phyloP scores from a whole-genome alignment of 2,888 invertebrate species.

The Epirrhoe tristata region DNA sequence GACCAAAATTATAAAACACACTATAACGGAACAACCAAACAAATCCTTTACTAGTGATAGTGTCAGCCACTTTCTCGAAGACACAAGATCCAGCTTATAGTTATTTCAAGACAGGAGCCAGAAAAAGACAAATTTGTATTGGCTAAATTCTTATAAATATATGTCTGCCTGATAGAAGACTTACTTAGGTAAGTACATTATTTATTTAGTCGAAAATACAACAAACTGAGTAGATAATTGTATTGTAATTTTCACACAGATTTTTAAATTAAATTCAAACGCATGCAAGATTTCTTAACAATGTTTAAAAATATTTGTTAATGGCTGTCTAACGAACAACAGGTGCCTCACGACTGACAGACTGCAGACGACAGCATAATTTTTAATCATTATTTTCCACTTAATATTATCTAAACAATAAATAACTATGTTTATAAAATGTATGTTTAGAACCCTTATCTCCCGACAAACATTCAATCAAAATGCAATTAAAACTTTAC shows the following conservation, averaged over 20 bases:
- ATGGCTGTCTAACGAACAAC: constrained; percentile 56
- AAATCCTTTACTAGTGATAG: too few relatives aligned
- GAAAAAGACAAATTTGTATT: too few relatives aligned
- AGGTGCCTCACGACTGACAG: constrained; percentile 56
- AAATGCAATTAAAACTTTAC: constrained; percentile 58
- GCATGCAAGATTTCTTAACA: constrained; percentile 5
- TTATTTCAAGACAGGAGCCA: too few relatives aligned
- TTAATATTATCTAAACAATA: constrained; percentile 41
- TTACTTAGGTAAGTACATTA: too few relatives aligned
- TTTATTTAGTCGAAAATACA: too few relatives aligned
- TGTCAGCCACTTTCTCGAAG: too few relatives aligned
- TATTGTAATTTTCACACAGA: not conserved
- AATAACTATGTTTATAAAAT: constrained; percentile 39
- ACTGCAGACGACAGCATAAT: constrained; percentile 17
- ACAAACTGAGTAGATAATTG: too few relatives aligned
- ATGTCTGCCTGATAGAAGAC: too few relatives aligned
- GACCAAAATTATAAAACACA: too few relatives aligned
- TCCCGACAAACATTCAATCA: constrained; percentile 61
- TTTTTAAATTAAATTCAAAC: not conserved
- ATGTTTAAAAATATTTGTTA: constrained; percentile 57
- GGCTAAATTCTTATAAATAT: too few relatives aligned
- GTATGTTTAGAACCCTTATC: constrained; percentile 40
- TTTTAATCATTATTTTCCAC: constrained; percentile 39
- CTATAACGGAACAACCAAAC: too few relatives aligned
- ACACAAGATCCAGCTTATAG: too few relatives aligned